Base-by-base conservation (phyloP, 2,113 vertebrate genomes). In the Tursiops truncatus region DNA sequence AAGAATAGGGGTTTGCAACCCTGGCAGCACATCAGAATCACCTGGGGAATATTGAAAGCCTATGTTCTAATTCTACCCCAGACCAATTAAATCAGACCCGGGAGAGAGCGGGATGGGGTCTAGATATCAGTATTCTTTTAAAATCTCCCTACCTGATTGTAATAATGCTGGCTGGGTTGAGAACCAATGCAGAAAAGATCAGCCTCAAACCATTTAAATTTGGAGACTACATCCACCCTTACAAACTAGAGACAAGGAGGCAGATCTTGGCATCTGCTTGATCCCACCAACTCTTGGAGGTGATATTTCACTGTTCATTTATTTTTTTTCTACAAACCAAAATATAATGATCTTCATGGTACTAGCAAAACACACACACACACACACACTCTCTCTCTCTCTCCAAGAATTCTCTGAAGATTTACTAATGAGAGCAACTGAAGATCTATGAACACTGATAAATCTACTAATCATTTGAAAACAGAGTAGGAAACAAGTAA, bases 401-500 rank as follows among this genome's bases (percentile, higher is more conserved):
- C 63, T n/a, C 73, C 31, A 83, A 93, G 47, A 93, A 93, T 74
- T 96, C 67, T 95, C 86, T 83, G 21, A 47, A 94, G 82, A 73
- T 38, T 93, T 79, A 79, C 11, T 79, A 79, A 79, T 79, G 50
- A 79, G 31, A 56, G 31, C 33, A 56, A 56, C 18, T 56, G 20
- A 56, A 77, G 28, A 33, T 21, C 31, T 50, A 77, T 33, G 28
- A 50, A 79, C 76, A 56, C 23, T 28, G 23, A 67, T 80, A 82
- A 89, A 44, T 63, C 50, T 74, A 63, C 47, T 68, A 70, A 89
- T 89, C 36, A 18, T 67, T 67, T 93, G 31, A 93, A 93, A 85
- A 95, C 2, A 71, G 21, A 41, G 60, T 65, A 38, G 14, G 36
- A 56, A 86, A 28, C 18, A 89, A 88, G 17, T 67, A 67, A 90